Evolutionary conservation across 2,113 vertebrate species (phyloP).

Genomic region (Melanerpes formicivorus): DNA sequence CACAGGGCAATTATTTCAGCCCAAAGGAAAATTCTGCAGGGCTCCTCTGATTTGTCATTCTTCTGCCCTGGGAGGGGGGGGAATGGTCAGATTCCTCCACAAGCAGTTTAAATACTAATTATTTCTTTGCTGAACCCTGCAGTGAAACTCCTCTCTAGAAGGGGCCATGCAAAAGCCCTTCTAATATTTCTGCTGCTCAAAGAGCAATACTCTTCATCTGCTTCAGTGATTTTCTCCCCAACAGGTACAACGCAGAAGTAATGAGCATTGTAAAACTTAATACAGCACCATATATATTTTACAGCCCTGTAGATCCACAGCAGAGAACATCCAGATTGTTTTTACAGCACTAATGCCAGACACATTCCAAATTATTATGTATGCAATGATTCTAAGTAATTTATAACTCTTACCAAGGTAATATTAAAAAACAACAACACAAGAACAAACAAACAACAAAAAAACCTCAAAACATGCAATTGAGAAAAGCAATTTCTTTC

Average conservation of each 20-base stretch:
- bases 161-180: constrained; percentile 15
- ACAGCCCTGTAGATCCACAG: constrained; percentile 51
- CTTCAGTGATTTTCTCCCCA: constrained; percentile 56
- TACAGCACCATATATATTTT: constrained; percentile 58
- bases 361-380: constrained; percentile 24
- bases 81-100: neutral
- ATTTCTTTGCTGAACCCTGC: constrained; percentile 44
- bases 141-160: constrained; percentile 28
- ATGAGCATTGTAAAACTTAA: constrained; percentile 71
- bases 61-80: neutral
- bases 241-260: constrained; percentile 58
- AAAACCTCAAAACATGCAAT: neutral
- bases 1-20: constrained; percentile 7
- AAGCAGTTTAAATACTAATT: constrained; percentile 63
- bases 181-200: constrained; percentile 64
- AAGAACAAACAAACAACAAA: too few species aligned
- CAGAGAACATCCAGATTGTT: constrained; percentile 65
- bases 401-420: neutral
- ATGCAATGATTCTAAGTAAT: constrained; percentile 23
- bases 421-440: neutral
- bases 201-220: constrained; percentile 39
- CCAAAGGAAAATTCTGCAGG: constrained; percentile 31
- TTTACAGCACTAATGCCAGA: constrained; percentile 46
- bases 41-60: constrained; percentile 32
- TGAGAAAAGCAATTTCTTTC: neutral